Evolutionary conservation across 2,888 invertebrate genomes (phyloP).

Genomic region (Anoplius nigerrimus): DNA sequence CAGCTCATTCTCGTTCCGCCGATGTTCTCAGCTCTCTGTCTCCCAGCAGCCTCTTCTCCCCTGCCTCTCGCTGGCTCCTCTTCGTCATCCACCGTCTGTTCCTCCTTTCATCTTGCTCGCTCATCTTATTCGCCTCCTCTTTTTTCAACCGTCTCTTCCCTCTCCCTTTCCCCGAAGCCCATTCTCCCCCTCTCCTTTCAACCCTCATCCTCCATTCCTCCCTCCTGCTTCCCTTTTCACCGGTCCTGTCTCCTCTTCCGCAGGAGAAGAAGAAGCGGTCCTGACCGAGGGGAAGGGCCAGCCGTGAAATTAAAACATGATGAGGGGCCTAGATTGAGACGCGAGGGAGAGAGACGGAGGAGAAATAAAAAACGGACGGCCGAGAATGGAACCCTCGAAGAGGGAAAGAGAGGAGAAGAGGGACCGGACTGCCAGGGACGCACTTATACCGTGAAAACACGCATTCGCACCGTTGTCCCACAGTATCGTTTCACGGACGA

Average conservation of each 20-base stretch:
- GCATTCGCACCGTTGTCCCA: too few relatives aligned
- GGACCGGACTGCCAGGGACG: slow-evolving; percentile 50
- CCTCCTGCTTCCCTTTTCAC: slow-evolving; percentile 11
- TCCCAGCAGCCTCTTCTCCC: neutral
- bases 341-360: slow-evolving; percentile 53
- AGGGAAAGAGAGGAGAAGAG: slow-evolving; percentile 26
- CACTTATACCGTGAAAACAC: slow-evolving; percentile 29
- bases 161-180: neutral
- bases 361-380: slow-evolving; percentile 33
- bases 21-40: slow-evolving; percentile 1
- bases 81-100: neutral
- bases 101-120: neutral
- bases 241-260: slow-evolving; percentile 16
- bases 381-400: slow-evolving; percentile 5
- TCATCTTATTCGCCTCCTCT: neutral
- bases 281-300: slow-evolving; percentile 53
- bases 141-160: slow-evolving; percentile 1
- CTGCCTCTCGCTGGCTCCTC: neutral
- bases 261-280: slow-evolving; percentile 26
- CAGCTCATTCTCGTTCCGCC: neutral
- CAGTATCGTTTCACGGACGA: too few relatives aligned
- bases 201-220: neutral
- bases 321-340: slow-evolving; percentile 68
- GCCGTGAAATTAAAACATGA: slow-evolving; percentile 72
- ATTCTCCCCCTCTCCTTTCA: neutral